Evolutionary conservation across 2,797 vertebrate species (phyloP).

Genomic region (Vireo griseus): DNA sequence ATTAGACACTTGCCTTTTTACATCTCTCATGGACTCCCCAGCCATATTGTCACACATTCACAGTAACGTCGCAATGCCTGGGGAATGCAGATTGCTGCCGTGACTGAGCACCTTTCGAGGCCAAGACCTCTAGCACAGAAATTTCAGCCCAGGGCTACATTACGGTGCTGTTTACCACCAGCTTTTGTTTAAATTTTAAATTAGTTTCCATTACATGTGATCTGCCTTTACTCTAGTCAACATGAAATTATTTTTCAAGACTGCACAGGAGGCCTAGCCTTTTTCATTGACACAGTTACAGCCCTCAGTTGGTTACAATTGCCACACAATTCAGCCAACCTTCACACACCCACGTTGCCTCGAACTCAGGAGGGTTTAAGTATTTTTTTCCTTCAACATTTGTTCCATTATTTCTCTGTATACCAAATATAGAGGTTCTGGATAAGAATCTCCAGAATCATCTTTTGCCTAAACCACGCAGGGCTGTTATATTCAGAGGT

Average conservation of each 20-base stretch:
- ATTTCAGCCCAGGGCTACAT: not conserved
- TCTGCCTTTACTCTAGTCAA: not conserved
- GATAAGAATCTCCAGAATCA: no score
- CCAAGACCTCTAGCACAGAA: not conserved
- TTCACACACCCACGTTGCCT: accelerated
- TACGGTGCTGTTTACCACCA: not conserved
- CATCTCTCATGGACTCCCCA: not conserved
- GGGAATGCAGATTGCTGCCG: accelerated
- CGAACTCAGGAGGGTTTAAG: accelerated
- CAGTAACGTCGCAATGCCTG: accelerated
- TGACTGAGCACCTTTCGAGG: not conserved
- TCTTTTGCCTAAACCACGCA: accelerated
- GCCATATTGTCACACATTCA: accelerated
- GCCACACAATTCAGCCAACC: no score
- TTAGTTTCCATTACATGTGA: not conserved
- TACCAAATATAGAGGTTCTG: accelerated
- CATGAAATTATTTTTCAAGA: not conserved
- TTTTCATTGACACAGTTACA: accelerated
- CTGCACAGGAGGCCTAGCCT: accelerated
- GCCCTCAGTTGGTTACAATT: accelerated
- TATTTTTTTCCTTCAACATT: accelerated
- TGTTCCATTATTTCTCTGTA: not conserved
- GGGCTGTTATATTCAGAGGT: accelerated
- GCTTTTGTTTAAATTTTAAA: not conserved
- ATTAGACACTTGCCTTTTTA: not conserved